These are phyloP conservation scores for Limulus polyphemus DNA, from an alignment of 2,888 invertebrate species.

Conservation along the genomic window DNA sequence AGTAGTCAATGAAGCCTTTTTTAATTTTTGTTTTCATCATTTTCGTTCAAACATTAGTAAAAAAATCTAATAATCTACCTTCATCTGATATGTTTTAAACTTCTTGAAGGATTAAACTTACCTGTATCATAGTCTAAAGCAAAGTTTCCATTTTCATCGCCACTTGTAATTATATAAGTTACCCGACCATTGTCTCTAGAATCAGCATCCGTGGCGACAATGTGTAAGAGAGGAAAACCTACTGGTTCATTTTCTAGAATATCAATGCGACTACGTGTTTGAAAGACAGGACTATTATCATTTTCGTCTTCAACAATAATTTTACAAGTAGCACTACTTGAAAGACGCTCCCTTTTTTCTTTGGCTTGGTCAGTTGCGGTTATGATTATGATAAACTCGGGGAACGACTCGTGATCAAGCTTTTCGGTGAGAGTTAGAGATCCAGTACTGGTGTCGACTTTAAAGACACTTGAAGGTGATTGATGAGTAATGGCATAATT, in stretches of 20 bases:
- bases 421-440: conserved; percentile 46
- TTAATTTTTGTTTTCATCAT: no score
- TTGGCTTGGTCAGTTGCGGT: conserved; percentile 75
- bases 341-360: conserved; percentile 49
- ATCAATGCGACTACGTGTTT: conserved; percentile 46
- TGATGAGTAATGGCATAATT: conserved; percentile 56
- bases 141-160: conserved; percentile 67
- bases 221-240: conserved; percentile 50
- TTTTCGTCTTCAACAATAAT: conserved; percentile 67
- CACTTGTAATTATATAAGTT: conserved; percentile 68
- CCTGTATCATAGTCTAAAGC: conserved; percentile 54
- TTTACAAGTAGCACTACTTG: conserved; percentile 60
- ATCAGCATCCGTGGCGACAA: conserved; percentile 75
- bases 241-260: conserved; percentile 50
- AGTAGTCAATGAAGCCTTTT: no score
- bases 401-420: conserved; percentile 64
- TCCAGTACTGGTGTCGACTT: conserved; percentile 70
- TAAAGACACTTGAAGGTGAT: conserved; percentile 51
- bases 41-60: no score
- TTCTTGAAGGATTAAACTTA: no score
- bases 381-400: conserved; percentile 66
- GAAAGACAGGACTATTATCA: conserved; percentile 76
- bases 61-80: no score
- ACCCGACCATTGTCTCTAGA: conserved; percentile 73
- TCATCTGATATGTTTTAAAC: no score